phyloP scores from a whole-genome alignment of 1,140 invertebrate species.

The Helicoverpa zea region DNA sequence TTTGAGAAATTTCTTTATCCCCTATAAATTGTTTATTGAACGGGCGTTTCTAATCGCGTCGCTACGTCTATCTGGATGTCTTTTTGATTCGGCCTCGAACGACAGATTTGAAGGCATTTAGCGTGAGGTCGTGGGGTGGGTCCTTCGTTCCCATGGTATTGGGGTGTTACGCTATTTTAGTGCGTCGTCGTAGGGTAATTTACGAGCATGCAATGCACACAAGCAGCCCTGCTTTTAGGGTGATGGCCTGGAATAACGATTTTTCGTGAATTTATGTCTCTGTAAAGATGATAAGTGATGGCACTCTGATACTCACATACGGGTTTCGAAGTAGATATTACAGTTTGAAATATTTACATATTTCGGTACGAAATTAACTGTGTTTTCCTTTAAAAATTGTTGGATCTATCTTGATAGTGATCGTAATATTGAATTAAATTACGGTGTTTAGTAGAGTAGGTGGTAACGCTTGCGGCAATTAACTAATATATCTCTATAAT shows the following conservation, averaged over 20 bases:
- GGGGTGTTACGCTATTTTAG: constrained; percentile 85
- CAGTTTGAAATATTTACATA: constrained; percentile 26
- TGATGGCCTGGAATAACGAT: constrained; percentile 75
- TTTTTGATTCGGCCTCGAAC: constrained; percentile 77
- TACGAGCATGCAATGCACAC: constrained; percentile 77
- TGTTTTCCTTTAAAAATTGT: constrained; percentile 43
- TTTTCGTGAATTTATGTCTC: constrained; percentile 75
- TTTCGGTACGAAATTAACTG: constrained; percentile 38
- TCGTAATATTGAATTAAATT: constrained; percentile 55
- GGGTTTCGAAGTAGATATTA: neutral
- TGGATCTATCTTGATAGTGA: constrained; percentile 44
- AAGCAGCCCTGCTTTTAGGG: constrained; percentile 75
- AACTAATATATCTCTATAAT: constrained; percentile 30
- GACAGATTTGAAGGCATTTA: constrained; percentile 80
- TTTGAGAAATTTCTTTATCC: constrained; percentile 68
- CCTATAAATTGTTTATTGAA: constrained; percentile 79
- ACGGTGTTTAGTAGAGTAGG: constrained; percentile 46
- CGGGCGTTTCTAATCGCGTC: constrained; percentile 73
- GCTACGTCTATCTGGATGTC: constrained; percentile 72
- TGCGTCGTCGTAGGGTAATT: constrained; percentile 80
- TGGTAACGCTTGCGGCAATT: constrained; percentile 45
- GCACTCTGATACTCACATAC: constrained; percentile 37
- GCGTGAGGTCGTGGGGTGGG: constrained; percentile 69
- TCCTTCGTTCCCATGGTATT: constrained; percentile 76
- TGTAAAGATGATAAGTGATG: constrained; percentile 73